These are phyloP conservation scores for Denticeps clupeoides DNA, from an alignment of 2,797 vertebrate species.

Conservation along the genomic window DNA sequence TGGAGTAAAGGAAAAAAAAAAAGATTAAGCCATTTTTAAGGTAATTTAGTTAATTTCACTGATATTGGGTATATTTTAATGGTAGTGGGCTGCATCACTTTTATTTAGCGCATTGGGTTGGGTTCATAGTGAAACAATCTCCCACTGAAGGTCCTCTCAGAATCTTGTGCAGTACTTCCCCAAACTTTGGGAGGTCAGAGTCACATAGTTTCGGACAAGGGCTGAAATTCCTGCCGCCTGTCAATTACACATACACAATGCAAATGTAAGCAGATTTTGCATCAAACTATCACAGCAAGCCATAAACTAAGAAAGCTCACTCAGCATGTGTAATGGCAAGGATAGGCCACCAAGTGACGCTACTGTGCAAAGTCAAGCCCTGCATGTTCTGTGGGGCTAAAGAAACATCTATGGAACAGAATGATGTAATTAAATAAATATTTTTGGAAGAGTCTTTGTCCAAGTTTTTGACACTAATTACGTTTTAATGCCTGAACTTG, in stretches of 20 bases:
- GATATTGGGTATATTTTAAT: no score
- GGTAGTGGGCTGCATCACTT: no score
- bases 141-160: constrained; percentile 24
- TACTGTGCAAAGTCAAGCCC: constrained; percentile 1
- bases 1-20: no score
- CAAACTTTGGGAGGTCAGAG: constrained; percentile 33
- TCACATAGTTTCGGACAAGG: constrained; percentile 34
- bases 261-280: no score
- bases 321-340: constrained; percentile 10
- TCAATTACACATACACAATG: constrained; percentile 15
- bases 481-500: constrained; percentile 3
- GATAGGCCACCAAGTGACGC: constrained; percentile 17
- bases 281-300: no score
- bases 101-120: neutral
- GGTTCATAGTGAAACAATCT: neutral
- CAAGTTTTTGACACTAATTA: constrained; percentile 15
- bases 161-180: constrained; percentile 44
- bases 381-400: neutral
- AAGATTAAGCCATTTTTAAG: no score
- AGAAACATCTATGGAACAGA: constrained; percentile 16
- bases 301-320: no score
- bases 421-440: constrained; percentile 43
- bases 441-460: constrained; percentile 10
- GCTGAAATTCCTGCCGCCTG: constrained; percentile 34
- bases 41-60: no score